Evolutionary conservation across 1,140 invertebrate species (phyloP), one percentile per base, ranked within the genome.

Genomic region (Bombus sibiricus): DNA sequence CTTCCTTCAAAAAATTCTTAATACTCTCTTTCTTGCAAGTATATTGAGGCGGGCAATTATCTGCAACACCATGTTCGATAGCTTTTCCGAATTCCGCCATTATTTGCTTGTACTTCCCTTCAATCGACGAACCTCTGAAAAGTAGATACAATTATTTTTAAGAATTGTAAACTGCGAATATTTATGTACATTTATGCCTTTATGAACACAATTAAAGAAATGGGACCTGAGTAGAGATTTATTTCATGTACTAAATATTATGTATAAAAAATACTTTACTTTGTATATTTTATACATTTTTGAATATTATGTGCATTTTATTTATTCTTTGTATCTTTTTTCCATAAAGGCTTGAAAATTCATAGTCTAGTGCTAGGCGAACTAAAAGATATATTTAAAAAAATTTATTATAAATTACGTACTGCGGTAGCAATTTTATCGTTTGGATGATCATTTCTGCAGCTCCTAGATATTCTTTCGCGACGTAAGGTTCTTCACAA

Each of bases 371-470:
- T n/a, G 47, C 5, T 53, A 53, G 18, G 18, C 47, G 1, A 53
- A 53, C 6, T 53, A 22, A 53, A 53, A 53, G 47, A 53, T 53
- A 53, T 53, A 53, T 53, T 53, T 53, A 22, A 22, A 2, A 53
- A 53, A 22, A 53, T 22, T 6, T 53, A 53, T 22, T 53, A 22
- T 8, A 41, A 59, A 9, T 22, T 78, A 93, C 95, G 94, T 95
- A 97, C 97, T 96, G 96, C 86, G 97, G 95, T 43, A 98, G 94
- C 74, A 97, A 95, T 93, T 97, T 97, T 12, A 96, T 96, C 59
- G 97, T 96, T 89, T 97, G 97, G 68, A 98, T 90, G 3, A 98
- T 93, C 83, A 98, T 96, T 87, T 98, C 97, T 28, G 97, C 97
- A 5, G 97, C 97, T 25, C 96, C 96, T 10, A 97, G 95, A 93